Evolutionary conservation across 1,140 invertebrate genomes (phyloP).

Genomic region (Coenobita brevimanus): DNA sequence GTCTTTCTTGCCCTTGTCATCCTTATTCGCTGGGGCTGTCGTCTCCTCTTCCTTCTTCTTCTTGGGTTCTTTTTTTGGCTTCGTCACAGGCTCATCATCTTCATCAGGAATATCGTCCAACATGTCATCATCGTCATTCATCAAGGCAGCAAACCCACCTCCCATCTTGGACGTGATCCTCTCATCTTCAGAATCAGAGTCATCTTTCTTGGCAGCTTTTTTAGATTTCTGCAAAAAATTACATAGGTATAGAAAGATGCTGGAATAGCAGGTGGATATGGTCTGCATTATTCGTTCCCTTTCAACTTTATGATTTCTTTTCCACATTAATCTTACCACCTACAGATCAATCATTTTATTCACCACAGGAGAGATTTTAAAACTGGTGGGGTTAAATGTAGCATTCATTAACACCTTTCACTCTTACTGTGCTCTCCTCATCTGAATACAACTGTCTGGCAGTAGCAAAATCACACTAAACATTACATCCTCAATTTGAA

Average conservation of each 20-base stretch:
- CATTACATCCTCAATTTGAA: no score
- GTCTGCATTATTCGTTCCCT: no score
- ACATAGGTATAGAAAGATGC: background rate
- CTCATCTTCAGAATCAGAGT: slow-evolving; percentile 16
- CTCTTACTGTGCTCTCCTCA: no score
- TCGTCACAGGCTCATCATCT: background rate
- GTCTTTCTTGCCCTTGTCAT: slow-evolving; percentile 57
- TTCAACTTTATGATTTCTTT: no score
- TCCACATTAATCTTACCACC: no score
- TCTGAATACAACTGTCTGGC: no score
- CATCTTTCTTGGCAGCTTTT: slow-evolving; percentile 5
- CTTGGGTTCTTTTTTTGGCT: background rate
- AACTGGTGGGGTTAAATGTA: no score
- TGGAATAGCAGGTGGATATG: no score
- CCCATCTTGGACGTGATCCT: slow-evolving; percentile 36
- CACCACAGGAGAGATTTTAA: no score
- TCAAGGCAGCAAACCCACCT: slow-evolving; percentile 44
- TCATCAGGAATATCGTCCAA: slow-evolving; percentile 31
- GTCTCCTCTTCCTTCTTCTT: slow-evolving; percentile 6
- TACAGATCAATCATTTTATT: no score
- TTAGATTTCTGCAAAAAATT: slow-evolving; percentile 52
- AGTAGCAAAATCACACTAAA: no score
- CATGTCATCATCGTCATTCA: slow-evolving; percentile 36
- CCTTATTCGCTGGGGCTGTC: background rate
- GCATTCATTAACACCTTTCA: no score